Evolutionary conservation across 2,113 vertebrate species (phyloP).

Genomic region (Alouatta palliata): DNA sequence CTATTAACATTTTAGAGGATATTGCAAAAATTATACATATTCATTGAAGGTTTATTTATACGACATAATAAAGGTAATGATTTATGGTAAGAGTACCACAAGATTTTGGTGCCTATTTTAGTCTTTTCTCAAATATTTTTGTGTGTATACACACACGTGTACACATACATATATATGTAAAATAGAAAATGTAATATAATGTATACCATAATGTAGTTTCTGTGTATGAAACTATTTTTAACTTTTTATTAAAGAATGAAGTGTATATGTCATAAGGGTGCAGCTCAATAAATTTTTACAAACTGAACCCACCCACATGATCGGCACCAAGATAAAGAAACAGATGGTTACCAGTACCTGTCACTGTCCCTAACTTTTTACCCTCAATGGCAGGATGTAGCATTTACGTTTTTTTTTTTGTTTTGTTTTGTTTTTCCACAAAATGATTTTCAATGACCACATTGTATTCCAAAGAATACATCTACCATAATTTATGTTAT

Average conservation of each 20-base stretch:
- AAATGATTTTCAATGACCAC: not conserved
- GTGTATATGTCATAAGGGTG: not conserved
- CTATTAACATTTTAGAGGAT: not conserved
- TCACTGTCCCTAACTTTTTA: not conserved
- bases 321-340: not conserved
- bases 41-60: not conserved
- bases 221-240: not conserved
- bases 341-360: not conserved
- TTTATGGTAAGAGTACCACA: not conserved
- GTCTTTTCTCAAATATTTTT: not conserved
- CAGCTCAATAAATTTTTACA: not conserved
- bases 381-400: not conserved
- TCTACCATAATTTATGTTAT: not conserved
- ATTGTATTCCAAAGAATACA: not conserved
- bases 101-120: not conserved
- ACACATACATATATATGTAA: not conserved
- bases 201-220: not conserved
- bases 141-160: accelerated
- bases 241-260: not conserved
- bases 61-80: not conserved
- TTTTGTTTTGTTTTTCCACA: no score
- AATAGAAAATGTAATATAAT: not conserved
- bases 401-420: not conserved
- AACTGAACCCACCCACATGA: not conserved
- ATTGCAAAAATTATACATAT: not conserved